phyloP scores from a whole-genome alignment of 2,113 vertebrate species.

The Hippocampus abdominalis region DNA sequence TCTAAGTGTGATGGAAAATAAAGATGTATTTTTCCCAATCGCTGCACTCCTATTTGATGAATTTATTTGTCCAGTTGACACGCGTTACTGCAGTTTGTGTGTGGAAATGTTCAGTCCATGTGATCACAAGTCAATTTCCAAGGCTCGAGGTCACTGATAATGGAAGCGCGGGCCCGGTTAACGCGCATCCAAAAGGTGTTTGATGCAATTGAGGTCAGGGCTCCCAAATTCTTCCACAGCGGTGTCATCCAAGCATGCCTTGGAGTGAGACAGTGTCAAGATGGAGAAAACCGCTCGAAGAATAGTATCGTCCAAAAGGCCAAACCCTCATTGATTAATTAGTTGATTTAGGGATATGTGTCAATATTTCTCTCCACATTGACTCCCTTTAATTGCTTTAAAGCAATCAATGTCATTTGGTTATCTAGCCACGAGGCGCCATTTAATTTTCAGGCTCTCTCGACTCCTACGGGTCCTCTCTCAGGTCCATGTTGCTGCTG shows the following conservation, averaged over 20 bases:
- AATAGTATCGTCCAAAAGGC: not conserved
- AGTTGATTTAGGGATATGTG: not conserved
- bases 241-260: not conserved
- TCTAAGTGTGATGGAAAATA: too few species aligned
- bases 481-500: slow-evolving; percentile 46
- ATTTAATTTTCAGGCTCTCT: slow-evolving; percentile 37
- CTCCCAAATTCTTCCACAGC: not conserved
- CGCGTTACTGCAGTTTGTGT: not conserved
- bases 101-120: not conserved
- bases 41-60: too few species aligned
- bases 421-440: slow-evolving; percentile 24
- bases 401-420: slow-evolving; percentile 1
- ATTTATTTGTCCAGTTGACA: too few species aligned
- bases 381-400: not conserved
- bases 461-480: slow-evolving; percentile 38
- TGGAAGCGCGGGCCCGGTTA: not conserved
- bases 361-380: not conserved
- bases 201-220: not conserved
- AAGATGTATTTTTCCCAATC: too few species aligned
- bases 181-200: not conserved
- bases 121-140: not conserved
- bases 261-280: not conserved
- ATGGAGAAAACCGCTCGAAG: not conserved
- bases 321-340: not conserved
- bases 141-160: not conserved